Percentiles rank a stretch among this genome's conserved stretches.
Conservation (phyloP, 2,797 vertebrate genomes). For the Anas bernieri region DNA sequence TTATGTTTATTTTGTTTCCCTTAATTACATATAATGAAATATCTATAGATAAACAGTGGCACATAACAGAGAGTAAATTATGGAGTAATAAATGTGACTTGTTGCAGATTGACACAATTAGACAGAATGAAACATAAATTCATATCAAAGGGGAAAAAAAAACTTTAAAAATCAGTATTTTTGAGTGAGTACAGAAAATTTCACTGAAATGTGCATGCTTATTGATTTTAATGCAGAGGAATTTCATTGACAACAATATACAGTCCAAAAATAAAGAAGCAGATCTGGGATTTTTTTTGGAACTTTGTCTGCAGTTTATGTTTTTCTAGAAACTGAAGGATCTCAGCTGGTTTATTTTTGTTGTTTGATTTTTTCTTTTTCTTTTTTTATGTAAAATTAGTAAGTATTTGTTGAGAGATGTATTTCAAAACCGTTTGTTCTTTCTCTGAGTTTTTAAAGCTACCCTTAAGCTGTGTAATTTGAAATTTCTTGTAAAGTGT, state of each 20-base stretch:
- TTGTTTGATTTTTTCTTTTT: too few relatives aligned
- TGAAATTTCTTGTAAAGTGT: not conserved
- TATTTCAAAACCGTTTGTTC: not conserved
- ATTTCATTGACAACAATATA: not conserved
- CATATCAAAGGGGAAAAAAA: not conserved
- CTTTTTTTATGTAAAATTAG: not conserved
- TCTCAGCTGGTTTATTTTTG: not conserved
- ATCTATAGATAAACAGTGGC: not conserved
- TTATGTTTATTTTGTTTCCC: not conserved
- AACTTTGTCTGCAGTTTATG: not conserved
- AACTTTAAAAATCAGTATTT: not conserved
- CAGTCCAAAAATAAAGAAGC: not conserved
- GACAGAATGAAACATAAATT: not conserved
- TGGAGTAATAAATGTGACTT: not conserved
- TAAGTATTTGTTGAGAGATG: not conserved
- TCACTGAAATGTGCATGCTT: not conserved
- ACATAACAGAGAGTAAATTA: slow-evolving; percentile 1
- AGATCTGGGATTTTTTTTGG: not conserved
- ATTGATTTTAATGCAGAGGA: not conserved
- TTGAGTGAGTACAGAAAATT: not conserved
- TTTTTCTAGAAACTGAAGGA: not conserved
- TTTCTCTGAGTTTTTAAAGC: not conserved
- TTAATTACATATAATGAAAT: slow-evolving; percentile 19
- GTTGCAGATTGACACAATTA: slow-evolving; percentile 20
- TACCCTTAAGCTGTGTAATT: not conserved